Conservation (phyloP, 2,888 invertebrate genomes). For the Andrena marginata region DNA sequence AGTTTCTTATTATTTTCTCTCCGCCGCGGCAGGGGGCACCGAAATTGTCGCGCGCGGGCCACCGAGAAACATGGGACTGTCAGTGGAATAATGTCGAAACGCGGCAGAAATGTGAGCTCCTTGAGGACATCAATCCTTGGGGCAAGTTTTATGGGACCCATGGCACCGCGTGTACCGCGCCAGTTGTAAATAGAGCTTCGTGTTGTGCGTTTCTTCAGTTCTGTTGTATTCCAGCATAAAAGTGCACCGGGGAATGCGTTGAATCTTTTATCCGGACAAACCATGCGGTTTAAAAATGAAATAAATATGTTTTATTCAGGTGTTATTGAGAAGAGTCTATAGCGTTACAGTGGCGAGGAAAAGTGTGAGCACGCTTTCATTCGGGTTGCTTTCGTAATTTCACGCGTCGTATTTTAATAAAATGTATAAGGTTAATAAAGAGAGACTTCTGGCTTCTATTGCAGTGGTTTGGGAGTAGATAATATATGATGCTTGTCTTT, state of each 20-base stretch:
- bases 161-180: slow-evolving; percentile 36
- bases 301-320: neutral
- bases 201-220: slow-evolving; percentile 47
- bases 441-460: no score
- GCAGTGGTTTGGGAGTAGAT: no score
- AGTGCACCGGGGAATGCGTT: neutral
- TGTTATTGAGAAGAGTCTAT: no score
- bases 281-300: neutral
- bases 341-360: no score
- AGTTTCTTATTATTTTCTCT: slow-evolving; percentile 50
- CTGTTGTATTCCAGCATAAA: neutral
- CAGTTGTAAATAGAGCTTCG: slow-evolving; percentile 56
- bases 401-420: no score
- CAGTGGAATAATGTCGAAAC: slow-evolving; percentile 45
- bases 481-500: no score
- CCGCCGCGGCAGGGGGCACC: neutral
- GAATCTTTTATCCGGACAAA: neutral
- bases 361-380: no score
- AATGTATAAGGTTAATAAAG: no score
- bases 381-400: no score
- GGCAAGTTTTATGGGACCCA: slow-evolving; percentile 65
- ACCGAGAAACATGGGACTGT: slow-evolving; percentile 22
- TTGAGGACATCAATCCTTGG: slow-evolving; percentile 58
- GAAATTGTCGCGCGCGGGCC: slow-evolving; percentile 44
- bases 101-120: slow-evolving; percentile 44